Evolutionary conservation across 2,888 invertebrate genomes (phyloP).

Genomic region (Brenthis ino): DNA sequence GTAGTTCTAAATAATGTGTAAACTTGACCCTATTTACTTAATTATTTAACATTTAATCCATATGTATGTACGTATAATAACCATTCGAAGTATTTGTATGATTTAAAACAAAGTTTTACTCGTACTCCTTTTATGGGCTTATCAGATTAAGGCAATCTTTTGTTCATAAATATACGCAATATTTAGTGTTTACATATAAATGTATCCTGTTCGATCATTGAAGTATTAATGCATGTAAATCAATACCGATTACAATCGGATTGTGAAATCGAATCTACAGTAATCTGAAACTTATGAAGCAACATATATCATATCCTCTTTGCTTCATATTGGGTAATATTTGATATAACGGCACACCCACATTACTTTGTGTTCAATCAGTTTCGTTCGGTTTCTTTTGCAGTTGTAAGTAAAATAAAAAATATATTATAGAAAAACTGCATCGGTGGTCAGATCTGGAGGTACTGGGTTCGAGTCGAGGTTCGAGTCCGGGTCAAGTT

Average conservation of each 20-base stretch:
- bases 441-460: too few species aligned
- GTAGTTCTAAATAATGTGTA: too few species aligned
- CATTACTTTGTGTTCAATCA: neutral
- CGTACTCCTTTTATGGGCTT: neutral
- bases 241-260: constrained; percentile 20
- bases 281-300: constrained; percentile 28
- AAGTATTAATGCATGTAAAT: constrained; percentile 20
- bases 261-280: constrained; percentile 25
- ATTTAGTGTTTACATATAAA: constrained; percentile 8
- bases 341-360: constrained; percentile 21
- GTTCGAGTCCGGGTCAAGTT: too few species aligned
- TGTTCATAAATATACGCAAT: constrained; percentile 8
- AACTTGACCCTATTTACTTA: too few species aligned
- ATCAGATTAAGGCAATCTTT: neutral
- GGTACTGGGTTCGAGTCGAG: too few species aligned
- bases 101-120: too few species aligned
- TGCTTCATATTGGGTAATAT: constrained; percentile 2
- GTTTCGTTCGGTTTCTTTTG: too few species aligned
- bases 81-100: too few species aligned
- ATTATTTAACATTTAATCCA: too few species aligned
- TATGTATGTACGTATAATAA: too few species aligned
- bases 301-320: constrained; percentile 27
- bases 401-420: too few species aligned
- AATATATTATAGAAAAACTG: too few species aligned
- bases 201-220: constrained; percentile 12